These are phyloP conservation scores for Abrostola tripartita DNA, from an alignment of 2,888 invertebrate species.

Conservation along the genomic window DNA sequence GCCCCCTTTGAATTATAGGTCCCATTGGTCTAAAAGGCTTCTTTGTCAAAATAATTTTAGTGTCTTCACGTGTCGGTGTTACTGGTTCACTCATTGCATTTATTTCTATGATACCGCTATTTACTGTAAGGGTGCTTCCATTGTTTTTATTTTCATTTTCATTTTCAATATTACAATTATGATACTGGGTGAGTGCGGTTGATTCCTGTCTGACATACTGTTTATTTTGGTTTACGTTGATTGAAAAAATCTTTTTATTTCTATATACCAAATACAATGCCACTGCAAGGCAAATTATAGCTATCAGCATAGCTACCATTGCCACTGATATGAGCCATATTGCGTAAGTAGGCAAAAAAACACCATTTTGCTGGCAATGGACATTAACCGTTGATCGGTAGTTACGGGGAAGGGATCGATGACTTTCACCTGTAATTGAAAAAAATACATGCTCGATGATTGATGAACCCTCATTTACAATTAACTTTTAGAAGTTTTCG, in stretches of 20 bases:
- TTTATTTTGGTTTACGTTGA: background rate
- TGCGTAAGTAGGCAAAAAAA: constrained; percentile 16
- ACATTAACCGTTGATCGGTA: background rate
- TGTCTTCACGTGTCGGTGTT: constrained; percentile 36
- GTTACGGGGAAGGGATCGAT: background rate
- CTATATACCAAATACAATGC: constrained; percentile 21
- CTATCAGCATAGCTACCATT: constrained; percentile 32
- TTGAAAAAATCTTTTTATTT: constrained; percentile 21
- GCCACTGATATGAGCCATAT: constrained; percentile 33
- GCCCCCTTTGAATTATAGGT: constrained; percentile 43
- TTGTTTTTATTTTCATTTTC: constrained; percentile 21
- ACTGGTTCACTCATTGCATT: constrained; percentile 28
- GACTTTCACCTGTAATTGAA: constrained; percentile 19
- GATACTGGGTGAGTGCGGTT: constrained; percentile 13
- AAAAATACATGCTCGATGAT: background rate
- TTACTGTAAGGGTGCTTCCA: constrained; percentile 50
- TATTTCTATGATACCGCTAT: constrained; percentile 45
- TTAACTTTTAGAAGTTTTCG: constrained; percentile 12
- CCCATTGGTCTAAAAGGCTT: constrained; percentile 27
- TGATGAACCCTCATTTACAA: constrained; percentile 8
- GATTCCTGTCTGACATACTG: constrained; percentile 36
- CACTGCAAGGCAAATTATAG: constrained; percentile 29
- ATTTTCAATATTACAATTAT: constrained; percentile 11
- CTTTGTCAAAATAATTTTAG: constrained; percentile 32
- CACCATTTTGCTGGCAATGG: background rate